Base-by-base conservation (phyloP, 2,888 invertebrate species). In the Coecobrya sp. region DNA sequence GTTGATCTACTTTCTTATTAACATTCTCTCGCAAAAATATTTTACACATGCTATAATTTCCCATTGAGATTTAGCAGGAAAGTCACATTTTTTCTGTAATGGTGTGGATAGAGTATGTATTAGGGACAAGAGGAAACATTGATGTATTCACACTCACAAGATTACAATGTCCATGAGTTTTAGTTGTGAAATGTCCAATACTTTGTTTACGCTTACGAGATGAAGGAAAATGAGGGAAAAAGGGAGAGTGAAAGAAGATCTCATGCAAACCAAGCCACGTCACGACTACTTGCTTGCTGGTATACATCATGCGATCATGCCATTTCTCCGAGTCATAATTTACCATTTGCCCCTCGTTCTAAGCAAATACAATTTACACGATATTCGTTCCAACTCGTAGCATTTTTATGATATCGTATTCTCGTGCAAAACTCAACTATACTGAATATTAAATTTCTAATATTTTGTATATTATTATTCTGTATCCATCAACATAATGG, bases 111-210 rank as follows among this genome's bases (percentile, higher is more conserved):
- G 22, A 19, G n/a, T n/a, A n/a, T 59, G 62, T 65, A 88, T 79
- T 49, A 62, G 62, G 88, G 88, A 88, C 88, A 73, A 88, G 30
- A 79, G 88, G 88, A 88, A 88, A 79, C 62, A 42, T n/a, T 59
- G 86, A 86, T 86, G 55, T 30, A 79, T 79, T 45, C 49, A 25
- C n/a, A 49, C 45, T 19, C n/a, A 2, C 70, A 70, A 1, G 0
- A 65, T 7, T 0, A 65, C 27, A 65, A 65, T 65, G 27, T 25
- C 65, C 16, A 11, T 65, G 27, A 65, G 36, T 36, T 36, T 36
- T 4, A 7, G 65, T 65, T 73, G 10, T 73, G 36, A 10, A 73
- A n/a, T 11, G 42, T 73, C 42, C 45, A 25, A 30, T 70, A 30
- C n/a, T 19, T n/a, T 36, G 68, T 73, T 65, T 7, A 27, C 27